A percentile compares a stretch with the other conserved stretches of the same genome.
Conservation (phyloP, 2,797 vertebrate genomes). For the Xiphorhynchus erythropygius region DNA sequence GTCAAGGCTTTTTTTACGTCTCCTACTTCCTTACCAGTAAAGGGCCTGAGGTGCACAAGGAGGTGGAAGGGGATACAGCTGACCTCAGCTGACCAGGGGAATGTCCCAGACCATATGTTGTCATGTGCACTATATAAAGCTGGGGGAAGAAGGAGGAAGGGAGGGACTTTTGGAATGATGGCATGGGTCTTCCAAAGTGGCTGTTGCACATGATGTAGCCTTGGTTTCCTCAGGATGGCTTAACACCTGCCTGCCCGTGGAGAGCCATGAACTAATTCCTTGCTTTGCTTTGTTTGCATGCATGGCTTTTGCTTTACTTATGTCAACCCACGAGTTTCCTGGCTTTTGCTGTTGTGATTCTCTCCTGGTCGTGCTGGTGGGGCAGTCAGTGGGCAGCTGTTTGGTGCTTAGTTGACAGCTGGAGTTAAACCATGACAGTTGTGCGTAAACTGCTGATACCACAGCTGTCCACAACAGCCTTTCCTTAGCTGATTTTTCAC, state of each 20-base stretch:
- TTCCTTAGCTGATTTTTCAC: not conserved
- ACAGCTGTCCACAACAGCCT: not conserved
- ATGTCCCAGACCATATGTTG: not conserved
- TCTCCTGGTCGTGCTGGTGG: rapidly evolving
- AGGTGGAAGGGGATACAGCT: not conserved
- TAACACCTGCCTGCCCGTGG: not conserved
- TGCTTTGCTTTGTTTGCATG: not conserved
- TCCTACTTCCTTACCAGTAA: not conserved
- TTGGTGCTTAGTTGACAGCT: not conserved
- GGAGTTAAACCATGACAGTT: not conserved
- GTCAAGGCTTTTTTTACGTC: not conserved
- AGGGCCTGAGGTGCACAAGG: no score
- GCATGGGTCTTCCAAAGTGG: not conserved
- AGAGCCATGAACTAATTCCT: not conserved
- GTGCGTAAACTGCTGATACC: not conserved
- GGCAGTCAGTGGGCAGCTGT: not conserved
- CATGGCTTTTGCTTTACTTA: not conserved
- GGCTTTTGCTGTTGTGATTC: not conserved
- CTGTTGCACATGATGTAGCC: not conserved
- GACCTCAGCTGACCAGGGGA: not conserved
- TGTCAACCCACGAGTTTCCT: not conserved
- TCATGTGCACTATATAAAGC: not conserved
- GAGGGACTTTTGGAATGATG: not conserved
- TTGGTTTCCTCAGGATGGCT: not conserved
- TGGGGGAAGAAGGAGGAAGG: not conserved